phyloP scores from a whole-genome alignment of 2,888 invertebrate genomes.

The Camponotus fellah region DNA sequence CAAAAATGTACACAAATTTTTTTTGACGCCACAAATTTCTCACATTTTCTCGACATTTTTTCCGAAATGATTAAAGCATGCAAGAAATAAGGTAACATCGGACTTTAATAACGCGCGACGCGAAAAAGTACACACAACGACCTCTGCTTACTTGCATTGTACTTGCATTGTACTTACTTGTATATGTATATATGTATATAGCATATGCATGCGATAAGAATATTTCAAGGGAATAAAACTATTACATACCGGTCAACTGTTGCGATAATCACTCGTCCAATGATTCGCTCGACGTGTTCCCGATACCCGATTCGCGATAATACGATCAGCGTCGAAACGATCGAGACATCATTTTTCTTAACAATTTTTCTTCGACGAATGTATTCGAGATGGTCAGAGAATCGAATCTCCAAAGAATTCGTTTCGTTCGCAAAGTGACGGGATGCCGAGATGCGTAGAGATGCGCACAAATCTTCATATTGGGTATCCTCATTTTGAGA shows the following conservation, averaged over 20 bases:
- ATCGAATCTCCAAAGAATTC: not conserved
- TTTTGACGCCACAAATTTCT: not conserved
- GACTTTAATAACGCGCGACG: not conserved
- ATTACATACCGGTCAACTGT: conserved; percentile 23
- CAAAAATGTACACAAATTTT: not conserved
- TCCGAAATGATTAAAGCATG: not conserved
- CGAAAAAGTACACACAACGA: not conserved
- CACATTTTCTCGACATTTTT: not conserved
- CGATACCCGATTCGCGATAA: not conserved
- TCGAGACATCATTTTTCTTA: not conserved
- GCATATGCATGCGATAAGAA: not conserved
- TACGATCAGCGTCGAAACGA: not conserved
- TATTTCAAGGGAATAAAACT: not conserved
- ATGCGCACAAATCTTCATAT: not conserved
- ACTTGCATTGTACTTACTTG: too few relatives aligned
- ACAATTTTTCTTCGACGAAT: not conserved
- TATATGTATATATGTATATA: not conserved
- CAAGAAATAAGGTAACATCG: not conserved
- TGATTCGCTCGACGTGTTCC: not conserved
- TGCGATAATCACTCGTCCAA: not conserved
- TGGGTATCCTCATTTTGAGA: not conserved
- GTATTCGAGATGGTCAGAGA: not conserved
- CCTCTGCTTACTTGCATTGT: not conserved
- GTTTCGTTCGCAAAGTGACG: not conserved
- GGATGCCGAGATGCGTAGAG: not conserved